Base-by-base conservation (phyloP, 2,888 invertebrate species). In the Rugalucina vietnamica region DNA sequence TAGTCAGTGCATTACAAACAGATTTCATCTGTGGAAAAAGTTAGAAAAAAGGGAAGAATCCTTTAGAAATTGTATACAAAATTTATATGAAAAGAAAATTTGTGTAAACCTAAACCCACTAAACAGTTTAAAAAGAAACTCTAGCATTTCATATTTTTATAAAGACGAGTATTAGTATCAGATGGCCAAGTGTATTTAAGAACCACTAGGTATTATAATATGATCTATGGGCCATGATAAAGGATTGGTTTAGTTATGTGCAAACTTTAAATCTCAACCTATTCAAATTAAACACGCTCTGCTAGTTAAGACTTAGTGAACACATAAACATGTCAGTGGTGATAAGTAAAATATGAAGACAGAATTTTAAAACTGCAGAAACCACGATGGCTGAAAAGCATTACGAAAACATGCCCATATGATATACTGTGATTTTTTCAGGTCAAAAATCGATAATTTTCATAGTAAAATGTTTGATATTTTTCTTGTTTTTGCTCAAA, bases 241-340 rank as follows among this genome's bases (percentile, higher is more conserved):
- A 78, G 82, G 82, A 78, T 82, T 73, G 82, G 82, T 82, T 49
- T 57, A 76, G 43, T 49, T 50, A 73, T 60, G 43, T 70, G 69
- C 72, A 32, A 49, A 69, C 74, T 82, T 82, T 32, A 69, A 82
- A 75, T 79, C 75, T 71, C 65, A 54, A 65, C 74, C 79, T 77
- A 37, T 84, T 84, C 81, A 84, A 84, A 84, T 84, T 69, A 81
- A 65, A 32, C 21, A 65, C 65, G 65, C 65, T 65, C 65, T 32
- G 65, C 34, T 65, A 29, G 21, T 21, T 65, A 10, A 21, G 65
- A 65, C 65, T 21, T n/a, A 32, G 65, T 65, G 18, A 65, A 65
- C 65, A 65, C 34, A 65, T 65, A 65, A 65, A 65, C 24, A 65
- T 65, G 32, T n/a, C 65, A 65, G 65, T 21, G 34, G 21, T 34